Percentiles rank a stretch among this genome's conserved stretches.
phyloP scores from a whole-genome alignment of 1,140 invertebrate species.

The Wasmannia auropunctata region DNA sequence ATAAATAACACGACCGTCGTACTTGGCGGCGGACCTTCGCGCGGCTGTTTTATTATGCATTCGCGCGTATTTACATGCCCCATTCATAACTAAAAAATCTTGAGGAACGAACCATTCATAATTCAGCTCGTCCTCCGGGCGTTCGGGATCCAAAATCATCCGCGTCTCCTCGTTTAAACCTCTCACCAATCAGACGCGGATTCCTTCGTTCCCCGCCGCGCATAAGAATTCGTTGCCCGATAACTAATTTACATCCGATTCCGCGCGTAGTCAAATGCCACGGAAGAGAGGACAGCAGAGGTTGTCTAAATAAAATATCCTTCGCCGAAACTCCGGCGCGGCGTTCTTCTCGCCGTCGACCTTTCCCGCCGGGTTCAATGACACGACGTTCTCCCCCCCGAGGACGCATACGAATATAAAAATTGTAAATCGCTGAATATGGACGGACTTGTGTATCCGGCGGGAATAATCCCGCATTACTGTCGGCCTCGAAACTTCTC shows the following conservation, averaged over 20 bases:
- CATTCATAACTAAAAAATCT: conserved; percentile 57
- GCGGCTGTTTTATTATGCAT: conserved; percentile 56
- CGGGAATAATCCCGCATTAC: conserved; percentile 74
- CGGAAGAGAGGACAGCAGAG: not conserved
- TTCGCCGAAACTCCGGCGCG: not conserved
- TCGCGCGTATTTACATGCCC: conserved; percentile 49
- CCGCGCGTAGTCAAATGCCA: not conserved
- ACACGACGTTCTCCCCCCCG: conserved; percentile 43
- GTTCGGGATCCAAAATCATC: conserved; percentile 19
- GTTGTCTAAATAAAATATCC: conserved; percentile 36
- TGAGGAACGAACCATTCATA: conserved; percentile 48
- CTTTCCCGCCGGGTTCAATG: conserved; percentile 66
- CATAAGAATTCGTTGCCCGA: conserved; percentile 40
- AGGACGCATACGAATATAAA: conserved; percentile 62
- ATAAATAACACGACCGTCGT: conserved; percentile 38
- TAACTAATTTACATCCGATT: conserved; percentile 56
- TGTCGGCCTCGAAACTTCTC: conserved; percentile 74
- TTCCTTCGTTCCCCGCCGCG: not conserved
- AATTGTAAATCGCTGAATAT: conserved; percentile 69
- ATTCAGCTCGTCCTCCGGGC: conserved; percentile 25
- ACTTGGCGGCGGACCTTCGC: not conserved
- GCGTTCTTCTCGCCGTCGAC: conserved; percentile 28
- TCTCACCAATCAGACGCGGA: conserved; percentile 25
- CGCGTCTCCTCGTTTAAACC: conserved; percentile 23
- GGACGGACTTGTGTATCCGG: conserved; percentile 48